Evolutionary conservation across 2,888 invertebrate species (phyloP).

Genomic region (Dichetophora obliterata): DNA sequence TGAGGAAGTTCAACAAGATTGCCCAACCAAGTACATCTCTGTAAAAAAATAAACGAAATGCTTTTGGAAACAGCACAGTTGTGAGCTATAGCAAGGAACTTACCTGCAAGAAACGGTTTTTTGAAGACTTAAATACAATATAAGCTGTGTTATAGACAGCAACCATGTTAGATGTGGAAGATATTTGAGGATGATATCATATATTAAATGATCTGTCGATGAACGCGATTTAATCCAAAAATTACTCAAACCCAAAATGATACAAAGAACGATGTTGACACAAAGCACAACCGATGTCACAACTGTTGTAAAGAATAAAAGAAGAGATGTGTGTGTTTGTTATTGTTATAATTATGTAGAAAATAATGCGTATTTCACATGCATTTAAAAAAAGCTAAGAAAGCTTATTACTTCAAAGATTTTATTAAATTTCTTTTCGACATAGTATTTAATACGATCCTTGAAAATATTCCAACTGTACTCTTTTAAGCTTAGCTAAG

Average conservation of each 20-base stretch:
- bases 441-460: no score
- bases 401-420: no score
- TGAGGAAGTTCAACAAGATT: constrained; percentile 78
- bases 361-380: no score
- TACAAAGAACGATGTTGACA: constrained; percentile 47
- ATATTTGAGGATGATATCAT: constrained; percentile 42
- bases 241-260: constrained; percentile 42
- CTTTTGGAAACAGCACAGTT: not conserved
- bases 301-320: constrained; percentile 40
- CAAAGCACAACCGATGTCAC: constrained; percentile 49
- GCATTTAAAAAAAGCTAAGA: no score
- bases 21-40: constrained; percentile 81
- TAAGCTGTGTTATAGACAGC: constrained; percentile 74
- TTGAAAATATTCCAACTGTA: no score
- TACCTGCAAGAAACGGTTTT: constrained; percentile 69
- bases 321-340: not conserved
- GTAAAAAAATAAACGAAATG: constrained; percentile 46
- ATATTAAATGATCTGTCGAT: constrained; percentile 2
- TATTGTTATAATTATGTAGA: no score
- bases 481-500: no score
- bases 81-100: constrained; percentile 37
- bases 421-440: no score
- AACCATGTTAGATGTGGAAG: constrained; percentile 68
- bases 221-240: not conserved
- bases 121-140: constrained; percentile 76